phyloP scores from a whole-genome alignment of 2,888 invertebrate species.

The Volucella bombylans region DNA sequence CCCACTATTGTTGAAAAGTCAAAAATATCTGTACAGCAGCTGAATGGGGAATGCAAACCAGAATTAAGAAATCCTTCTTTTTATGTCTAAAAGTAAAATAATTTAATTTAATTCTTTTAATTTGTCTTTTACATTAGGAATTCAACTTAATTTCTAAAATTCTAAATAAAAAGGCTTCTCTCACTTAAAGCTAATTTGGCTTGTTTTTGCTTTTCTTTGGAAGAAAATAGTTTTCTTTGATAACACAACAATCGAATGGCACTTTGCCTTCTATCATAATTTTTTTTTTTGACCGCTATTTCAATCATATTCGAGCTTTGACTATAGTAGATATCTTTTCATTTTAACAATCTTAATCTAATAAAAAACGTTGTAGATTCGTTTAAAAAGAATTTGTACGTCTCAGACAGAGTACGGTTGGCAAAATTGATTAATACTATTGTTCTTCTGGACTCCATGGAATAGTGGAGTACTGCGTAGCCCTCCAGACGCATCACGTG shows the following conservation, averaged over 20 bases:
- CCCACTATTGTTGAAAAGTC: background rate
- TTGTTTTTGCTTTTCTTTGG: conserved; percentile 73
- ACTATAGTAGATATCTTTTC: conserved; percentile 35
- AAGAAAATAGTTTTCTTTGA: conserved; percentile 68
- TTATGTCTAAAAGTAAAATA: conserved; percentile 66
- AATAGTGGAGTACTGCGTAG: conserved; percentile 81
- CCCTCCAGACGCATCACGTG: conserved; percentile 80
- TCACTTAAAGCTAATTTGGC: conserved; percentile 73
- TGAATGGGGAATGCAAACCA: background rate
- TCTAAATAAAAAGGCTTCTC: conserved; percentile 55
- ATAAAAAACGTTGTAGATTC: conserved; percentile 41
- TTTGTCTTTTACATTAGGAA: conserved; percentile 73
- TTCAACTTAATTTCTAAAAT: conserved; percentile 62
- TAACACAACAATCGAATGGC: conserved; percentile 71
- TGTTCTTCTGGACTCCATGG: conserved; percentile 78
- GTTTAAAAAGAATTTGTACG: conserved; percentile 58
- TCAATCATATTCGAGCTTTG: conserved; percentile 61
- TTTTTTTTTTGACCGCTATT: conserved; percentile 32
- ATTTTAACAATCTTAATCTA: conserved; percentile 19
- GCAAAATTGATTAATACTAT: conserved; percentile 80
- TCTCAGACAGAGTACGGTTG: conserved; percentile 81
- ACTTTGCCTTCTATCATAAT: conserved; percentile 57
- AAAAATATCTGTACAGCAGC: background rate
- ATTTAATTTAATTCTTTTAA: conserved; percentile 66
- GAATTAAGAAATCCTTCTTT: conserved; percentile 1